Evolutionary conservation across 1,140 invertebrate genomes (phyloP), one percentile per base, ranked within the genome.

Genomic region (Drosophila miranda): DNA sequence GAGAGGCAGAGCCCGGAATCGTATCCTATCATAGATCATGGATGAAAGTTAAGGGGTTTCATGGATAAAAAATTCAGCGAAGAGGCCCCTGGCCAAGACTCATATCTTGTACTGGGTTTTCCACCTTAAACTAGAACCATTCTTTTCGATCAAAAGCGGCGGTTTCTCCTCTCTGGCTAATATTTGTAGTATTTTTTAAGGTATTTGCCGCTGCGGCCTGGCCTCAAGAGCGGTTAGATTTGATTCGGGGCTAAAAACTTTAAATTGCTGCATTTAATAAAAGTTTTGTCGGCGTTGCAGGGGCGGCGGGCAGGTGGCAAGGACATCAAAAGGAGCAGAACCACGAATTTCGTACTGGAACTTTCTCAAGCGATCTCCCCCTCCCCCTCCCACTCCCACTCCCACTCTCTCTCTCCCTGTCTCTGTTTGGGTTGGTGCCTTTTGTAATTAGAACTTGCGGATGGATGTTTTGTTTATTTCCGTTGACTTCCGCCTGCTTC

Each of bases 381-480:
- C 26, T 11, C 11, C 19, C 41, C 14, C 42, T 26, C 13, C 16
- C 21, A 1, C 41, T 2, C 13, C 23, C 16, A 38, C 11, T 61
- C 26, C 46, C n/a, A n/a, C 21, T 2, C 41, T 4, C 13, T 23
- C 23, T 44, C 11, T 53, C 26, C 46, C n/a, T 23, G 21, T 55
- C 28, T 43, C 28, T 59, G 64, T 28, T 46, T 71, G 43, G 41
- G 34, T 50, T 50, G 62, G 34, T 51, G 62, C 59, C 59, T 45
- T 61, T 70, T 78, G 70, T 71, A 79, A 79, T 79, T 79, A 79
- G 70, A 74, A 74, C 70, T 74, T 74, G 70, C 76, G 76, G 76
- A 79, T 79, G 76, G 76, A 79, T 79, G 76, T 79, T 79, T 70
- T 64, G 64, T 68, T 79, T 79, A 79, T 79, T 79, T 79, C 77